These are phyloP conservation scores for Calypte anna DNA, from an alignment of 2,113 vertebrate genomes.

Conservation along the genomic window DNA sequence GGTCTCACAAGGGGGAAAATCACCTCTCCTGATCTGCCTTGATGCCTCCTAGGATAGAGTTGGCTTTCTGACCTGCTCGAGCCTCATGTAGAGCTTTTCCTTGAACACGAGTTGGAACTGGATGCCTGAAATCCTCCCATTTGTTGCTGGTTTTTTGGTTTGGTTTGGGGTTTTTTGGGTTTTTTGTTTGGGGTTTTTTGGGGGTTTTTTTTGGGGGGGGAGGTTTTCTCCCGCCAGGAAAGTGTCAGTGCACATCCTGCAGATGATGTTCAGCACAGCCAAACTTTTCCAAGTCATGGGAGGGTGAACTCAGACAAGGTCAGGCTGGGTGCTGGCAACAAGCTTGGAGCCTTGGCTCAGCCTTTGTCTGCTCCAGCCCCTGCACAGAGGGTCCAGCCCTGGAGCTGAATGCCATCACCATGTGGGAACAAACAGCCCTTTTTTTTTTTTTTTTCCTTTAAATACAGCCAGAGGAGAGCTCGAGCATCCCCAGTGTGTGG, in stretches of 20 bases:
- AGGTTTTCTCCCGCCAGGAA: no score
- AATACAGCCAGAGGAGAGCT: not conserved
- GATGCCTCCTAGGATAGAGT: no score
- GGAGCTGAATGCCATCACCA: not conserved
- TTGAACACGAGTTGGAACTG: no score
- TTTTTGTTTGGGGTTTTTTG: no score
- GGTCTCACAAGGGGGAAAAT: no score
- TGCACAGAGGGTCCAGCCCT: not conserved
- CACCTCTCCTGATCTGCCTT: no score
- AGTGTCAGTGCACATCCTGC: not conserved
- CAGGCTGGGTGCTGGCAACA: fast-evolving
- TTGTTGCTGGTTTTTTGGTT: no score
- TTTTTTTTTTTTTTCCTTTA: not conserved
- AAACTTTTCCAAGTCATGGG: not conserved
- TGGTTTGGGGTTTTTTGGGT: no score
- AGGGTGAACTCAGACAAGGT: not conserved
- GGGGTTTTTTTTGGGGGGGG: not conserved
- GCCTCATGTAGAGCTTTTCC: no score
- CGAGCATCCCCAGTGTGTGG: not conserved
- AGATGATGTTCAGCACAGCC: not conserved
- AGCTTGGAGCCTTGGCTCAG: not conserved
- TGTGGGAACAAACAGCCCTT: not conserved
- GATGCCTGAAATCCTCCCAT: no score
- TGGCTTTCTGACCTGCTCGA: no score
- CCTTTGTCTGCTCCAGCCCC: not conserved